Percentiles rank a stretch among this genome's conserved stretches.
Evolutionary conservation across 2,888 invertebrate genomes (phyloP).

Genomic region (Phalera bucephala): DNA sequence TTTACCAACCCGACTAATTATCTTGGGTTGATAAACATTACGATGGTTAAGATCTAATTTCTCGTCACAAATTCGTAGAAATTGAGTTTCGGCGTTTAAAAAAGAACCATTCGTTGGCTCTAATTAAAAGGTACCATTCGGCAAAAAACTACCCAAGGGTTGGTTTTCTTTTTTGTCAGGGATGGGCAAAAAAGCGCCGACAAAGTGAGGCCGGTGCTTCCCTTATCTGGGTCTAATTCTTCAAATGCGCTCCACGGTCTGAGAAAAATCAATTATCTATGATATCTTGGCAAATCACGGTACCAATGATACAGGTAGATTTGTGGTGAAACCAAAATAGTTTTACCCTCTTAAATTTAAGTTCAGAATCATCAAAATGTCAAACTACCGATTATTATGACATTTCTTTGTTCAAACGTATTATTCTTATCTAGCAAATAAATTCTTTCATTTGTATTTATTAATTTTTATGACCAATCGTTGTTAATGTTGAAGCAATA

Average conservation of each 20-base stretch:
- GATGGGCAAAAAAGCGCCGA: slow-evolving; percentile 67
- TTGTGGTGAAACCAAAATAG: slow-evolving; percentile 11
- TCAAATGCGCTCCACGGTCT: slow-evolving; percentile 50
- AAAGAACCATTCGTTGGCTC: slow-evolving; percentile 42
- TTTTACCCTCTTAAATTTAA: slow-evolving; percentile 3
- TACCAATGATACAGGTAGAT: slow-evolving; percentile 26
- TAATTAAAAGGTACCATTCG: slow-evolving; percentile 72
- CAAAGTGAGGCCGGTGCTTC: slow-evolving; percentile 56
- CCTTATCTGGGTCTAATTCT: slow-evolving; percentile 60
- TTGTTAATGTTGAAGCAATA: neutral
- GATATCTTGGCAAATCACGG: slow-evolving; percentile 27
- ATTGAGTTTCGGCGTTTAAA: slow-evolving; percentile 18
- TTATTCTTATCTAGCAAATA: neutral
- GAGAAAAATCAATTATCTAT: slow-evolving; percentile 53
- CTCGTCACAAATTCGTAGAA: slow-evolving; percentile 22
- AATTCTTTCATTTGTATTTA: neutral
- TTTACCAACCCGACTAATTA: too few relatives aligned
- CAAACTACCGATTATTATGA: too few relatives aligned
- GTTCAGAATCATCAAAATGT: too few relatives aligned
- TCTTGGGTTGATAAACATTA: too few relatives aligned
- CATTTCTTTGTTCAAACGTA: too few relatives aligned
- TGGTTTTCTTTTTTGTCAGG: slow-evolving; percentile 59
- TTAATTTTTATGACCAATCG: neutral
- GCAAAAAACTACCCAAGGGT: slow-evolving; percentile 70
- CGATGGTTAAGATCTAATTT: slow-evolving; percentile 26